Evolutionary conservation across 1,140 invertebrate genomes (phyloP).

Genomic region (Drosophila asahinai): DNA sequence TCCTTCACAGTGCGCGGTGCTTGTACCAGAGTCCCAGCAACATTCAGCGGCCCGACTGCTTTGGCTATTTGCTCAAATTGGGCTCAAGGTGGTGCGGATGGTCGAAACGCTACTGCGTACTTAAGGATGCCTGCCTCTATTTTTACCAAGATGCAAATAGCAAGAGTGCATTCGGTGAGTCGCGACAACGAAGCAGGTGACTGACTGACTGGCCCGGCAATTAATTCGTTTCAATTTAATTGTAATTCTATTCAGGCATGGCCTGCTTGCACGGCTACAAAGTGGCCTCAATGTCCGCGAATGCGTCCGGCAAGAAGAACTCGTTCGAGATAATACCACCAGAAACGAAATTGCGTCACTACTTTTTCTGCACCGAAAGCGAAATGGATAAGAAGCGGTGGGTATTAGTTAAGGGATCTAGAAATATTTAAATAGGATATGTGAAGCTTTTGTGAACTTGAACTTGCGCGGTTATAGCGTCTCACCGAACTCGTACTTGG

Average conservation of each 20-base stretch:
- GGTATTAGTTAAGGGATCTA: neutral
- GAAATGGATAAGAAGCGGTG: slow-evolving; percentile 98
- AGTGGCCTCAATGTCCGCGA: slow-evolving; percentile 91
- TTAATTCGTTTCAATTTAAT: slow-evolving; percentile 33
- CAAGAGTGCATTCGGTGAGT: slow-evolving; percentile 93
- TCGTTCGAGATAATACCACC: slow-evolving; percentile 96
- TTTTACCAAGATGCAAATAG: slow-evolving; percentile 96
- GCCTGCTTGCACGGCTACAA: slow-evolving; percentile 97
- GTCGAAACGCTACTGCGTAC: slow-evolving; percentile 96
- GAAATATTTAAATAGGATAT: neutral
- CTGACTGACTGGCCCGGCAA: slow-evolving; percentile 62
- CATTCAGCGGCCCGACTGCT: slow-evolving; percentile 94
- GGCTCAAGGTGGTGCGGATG: slow-evolving; percentile 92
- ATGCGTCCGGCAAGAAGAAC: slow-evolving; percentile 92
- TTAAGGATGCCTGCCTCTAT: slow-evolving; percentile 97
- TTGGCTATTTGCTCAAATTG: slow-evolving; percentile 95
- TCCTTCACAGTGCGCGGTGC: slow-evolving; percentile 86
- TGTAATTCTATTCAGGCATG: slow-evolving; percentile 87
- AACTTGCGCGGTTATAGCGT: too few species aligned
- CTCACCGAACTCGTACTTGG: too few species aligned
- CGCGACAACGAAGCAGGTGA: slow-evolving; percentile 34
- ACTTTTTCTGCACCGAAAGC: slow-evolving; percentile 96
- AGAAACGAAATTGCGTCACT: slow-evolving; percentile 93
- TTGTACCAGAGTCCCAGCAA: slow-evolving; percentile 89
- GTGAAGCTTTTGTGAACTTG: neutral